Conservation (phyloP, 1,140 invertebrate genomes). For the Bilobella aurantiaca region DNA sequence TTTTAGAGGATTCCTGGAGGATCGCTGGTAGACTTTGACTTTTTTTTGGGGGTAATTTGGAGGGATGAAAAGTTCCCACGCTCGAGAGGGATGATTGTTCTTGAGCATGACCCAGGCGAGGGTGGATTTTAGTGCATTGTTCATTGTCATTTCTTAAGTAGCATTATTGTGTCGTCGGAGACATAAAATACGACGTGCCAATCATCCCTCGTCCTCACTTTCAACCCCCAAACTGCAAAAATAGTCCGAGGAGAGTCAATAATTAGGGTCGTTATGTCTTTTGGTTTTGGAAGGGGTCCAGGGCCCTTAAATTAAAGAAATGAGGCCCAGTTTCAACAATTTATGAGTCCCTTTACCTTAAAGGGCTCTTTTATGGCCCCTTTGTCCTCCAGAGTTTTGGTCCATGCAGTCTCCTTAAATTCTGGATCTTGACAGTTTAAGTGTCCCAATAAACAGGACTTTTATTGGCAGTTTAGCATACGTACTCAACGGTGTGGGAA, state of each 20-base stretch:
- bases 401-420: conserved; percentile 1
- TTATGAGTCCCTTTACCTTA: conserved; percentile 12
- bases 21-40: no score
- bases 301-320: not conserved
- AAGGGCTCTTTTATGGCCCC: not conserved
- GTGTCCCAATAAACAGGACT: no score
- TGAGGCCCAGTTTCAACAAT: conserved; percentile 18
- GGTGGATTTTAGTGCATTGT: conserved; percentile 4
- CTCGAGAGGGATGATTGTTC: no score
- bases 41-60: no score
- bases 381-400: conserved; percentile 1
- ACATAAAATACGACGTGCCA: conserved; percentile 32
- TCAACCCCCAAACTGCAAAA: not conserved
- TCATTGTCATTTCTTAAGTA: not conserved
- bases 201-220: conserved; percentile 29
- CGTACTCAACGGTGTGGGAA: no score
- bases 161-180: not conserved
- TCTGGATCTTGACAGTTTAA: not conserved
- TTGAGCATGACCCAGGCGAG: conserved; percentile 6
- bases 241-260: conserved; percentile 26
- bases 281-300: conserved; percentile 14
- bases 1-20: no score
- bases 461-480: no score
- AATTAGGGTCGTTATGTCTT: conserved; percentile 32
- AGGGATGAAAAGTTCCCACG: no score